Base-by-base conservation (phyloP, 1,140 invertebrate genomes). In the Hylaeus volcanicus region DNA sequence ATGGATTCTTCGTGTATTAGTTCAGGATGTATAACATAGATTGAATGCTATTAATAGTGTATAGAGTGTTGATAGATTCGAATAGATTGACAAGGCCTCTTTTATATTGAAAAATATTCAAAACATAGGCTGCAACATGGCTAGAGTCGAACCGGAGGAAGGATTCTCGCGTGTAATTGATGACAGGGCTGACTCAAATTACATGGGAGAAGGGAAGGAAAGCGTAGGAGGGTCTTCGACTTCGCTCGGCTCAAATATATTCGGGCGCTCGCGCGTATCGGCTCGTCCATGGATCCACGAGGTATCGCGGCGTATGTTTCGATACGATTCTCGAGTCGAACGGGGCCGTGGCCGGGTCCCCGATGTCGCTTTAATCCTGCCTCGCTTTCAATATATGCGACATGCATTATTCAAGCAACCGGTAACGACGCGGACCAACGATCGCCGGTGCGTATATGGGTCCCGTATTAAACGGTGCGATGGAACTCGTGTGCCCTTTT, bases 321-420 rank as follows among this genome's bases (percentile, higher is more conserved):
- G 80, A 81, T 81, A 81, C 66, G 79, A 81, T 81, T 68, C 37
- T 26, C 66, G 68, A 71, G 60, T 41, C 41, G 74, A 74, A 68
- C 60, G 45, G 26, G 72, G 58, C 80, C 41, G 39, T 14, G 68
- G n/a, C 60, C 68, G 11, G 53, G 60, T 74, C 79, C 61, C 41
- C 69, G 55, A 82, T 82, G 81, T 82, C 81, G 81, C 70, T 82
- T 82, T 82, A 82, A 82, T 82, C 76, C 76, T 61, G 68, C n/a
- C 65, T 79, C 74, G 56, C 48, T 65, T 82, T 82, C 81, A 73
- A 82, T 82, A 79, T 82, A 82, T 79, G 81, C 81, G 70, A 60
- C 81, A 82, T 82, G 81, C 76, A 82, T 82, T 82, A 82, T 82
- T 82, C 81, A 82, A 64, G 58, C 78, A 64, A 69, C 58, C 61